Base-by-base conservation (phyloP, 2,888 invertebrate species). In the Tinea trinotella region DNA sequence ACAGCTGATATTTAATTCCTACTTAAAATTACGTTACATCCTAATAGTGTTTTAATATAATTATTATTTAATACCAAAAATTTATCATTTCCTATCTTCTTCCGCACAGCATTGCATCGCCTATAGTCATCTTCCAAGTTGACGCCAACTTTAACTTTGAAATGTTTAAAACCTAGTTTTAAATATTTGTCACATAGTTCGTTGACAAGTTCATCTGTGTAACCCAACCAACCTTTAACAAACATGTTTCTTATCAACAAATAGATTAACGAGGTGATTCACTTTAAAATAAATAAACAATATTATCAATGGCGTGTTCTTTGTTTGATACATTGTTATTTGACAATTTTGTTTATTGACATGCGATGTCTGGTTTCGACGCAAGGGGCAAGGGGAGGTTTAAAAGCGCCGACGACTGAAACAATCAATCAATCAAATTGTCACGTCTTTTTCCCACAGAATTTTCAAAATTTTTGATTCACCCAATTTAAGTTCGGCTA, bases 101-200 rank as follows among this genome's bases (percentile, higher is more conserved):
- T 88, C 34, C 97, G 88, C 2, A 97, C 91, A 6, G 92, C 77
- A 60, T 84, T 82, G 63, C 94, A 91, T 57, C 97, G 80, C 58
- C 90, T 87, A 44, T 89, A 88, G 68, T 97, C 97, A 60, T 93
- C 92, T 57, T 92, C 88, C 13, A 95, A 70, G 72, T 91, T 90
- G 57, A 88, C 87, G 0, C 97, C 97, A n/a, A 97, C 95, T 87
- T 97, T 97, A 9, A 94, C 88, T 82, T 97, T 97, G 71, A 97
- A 97, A 53, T 92, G 89, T 0, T 89, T 92, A 70, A 93, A 96
- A 10, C 96, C 96, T 49, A 90, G 80, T 5, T 87, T 85, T 57
- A 95, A 68, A 68, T 92, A 95, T 70, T 93, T 90, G 55, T 88
- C 76, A 60, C 94, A 94, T 0, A 94, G 79, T 57, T 87, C 73